Conservation (phyloP, 1,140 invertebrate genomes). For the Penaeus indicus region DNA sequence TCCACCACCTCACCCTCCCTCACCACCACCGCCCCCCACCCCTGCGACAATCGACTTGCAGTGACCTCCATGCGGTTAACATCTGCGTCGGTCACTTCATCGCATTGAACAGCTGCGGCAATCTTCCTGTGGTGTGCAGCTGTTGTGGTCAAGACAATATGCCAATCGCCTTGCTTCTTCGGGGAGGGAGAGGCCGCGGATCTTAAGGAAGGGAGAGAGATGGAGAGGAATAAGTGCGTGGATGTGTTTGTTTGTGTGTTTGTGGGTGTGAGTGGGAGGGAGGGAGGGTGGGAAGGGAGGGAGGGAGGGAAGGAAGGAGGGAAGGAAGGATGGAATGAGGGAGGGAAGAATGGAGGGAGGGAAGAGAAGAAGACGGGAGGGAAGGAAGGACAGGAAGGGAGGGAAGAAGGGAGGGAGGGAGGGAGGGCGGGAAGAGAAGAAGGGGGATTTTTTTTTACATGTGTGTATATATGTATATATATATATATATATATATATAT, state of each 20-base stretch:
- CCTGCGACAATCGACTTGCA: too few relatives aligned
- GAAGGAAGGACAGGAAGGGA: not conserved
- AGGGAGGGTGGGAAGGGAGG: not conserved
- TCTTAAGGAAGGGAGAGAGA: not conserved
- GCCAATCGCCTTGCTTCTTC: too few relatives aligned
- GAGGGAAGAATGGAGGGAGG: not conserved
- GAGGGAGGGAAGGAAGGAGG: not conserved
- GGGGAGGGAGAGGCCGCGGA: too few relatives aligned
- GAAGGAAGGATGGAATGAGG: not conserved
- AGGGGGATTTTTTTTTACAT: not conserved
- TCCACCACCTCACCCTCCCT: not conserved
- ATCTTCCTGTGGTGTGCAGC: too few relatives aligned
- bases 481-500: not conserved
- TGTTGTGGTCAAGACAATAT: too few relatives aligned
- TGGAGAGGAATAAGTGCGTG: not conserved
- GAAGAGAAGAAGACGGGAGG: not conserved
- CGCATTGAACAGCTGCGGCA: too few relatives aligned
- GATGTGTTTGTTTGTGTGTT: too few relatives aligned
- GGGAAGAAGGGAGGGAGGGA: not conserved
- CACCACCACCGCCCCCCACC: not conserved
- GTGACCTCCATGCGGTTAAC: too few relatives aligned
- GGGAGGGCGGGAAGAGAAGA: not conserved
- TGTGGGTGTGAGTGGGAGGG: not conserved
- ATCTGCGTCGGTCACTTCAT: too few relatives aligned
- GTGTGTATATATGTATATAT: slow-evolving; percentile 1